A percentile compares a stretch with the other conserved stretches of the same genome.
These are phyloP conservation scores for Cantharis flavilabris DNA, from an alignment of 2,888 invertebrate genomes.

Conservation along the genomic window DNA sequence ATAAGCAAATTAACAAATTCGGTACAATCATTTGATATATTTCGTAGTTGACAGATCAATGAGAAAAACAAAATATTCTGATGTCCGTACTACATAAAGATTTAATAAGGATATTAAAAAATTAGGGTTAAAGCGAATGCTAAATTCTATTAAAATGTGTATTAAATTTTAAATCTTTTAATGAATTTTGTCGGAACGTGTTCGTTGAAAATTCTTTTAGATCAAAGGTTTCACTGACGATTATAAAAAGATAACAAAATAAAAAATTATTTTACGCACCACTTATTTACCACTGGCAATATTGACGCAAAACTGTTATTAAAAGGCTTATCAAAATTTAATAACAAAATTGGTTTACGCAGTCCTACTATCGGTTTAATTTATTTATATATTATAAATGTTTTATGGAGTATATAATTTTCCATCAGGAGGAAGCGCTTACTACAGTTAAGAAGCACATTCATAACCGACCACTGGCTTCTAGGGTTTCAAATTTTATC, in stretches of 20 bases:
- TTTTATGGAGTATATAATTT: constrained; percentile 19
- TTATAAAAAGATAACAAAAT: background rate
- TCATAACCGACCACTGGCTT: constrained; percentile 40
- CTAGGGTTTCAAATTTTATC: constrained; percentile 42
- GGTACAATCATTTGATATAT: background rate
- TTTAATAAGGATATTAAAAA: background rate
- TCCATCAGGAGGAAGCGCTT: constrained; percentile 23
- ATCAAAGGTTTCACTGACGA: background rate
- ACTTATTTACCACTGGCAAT: background rate
- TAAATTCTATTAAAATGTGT: background rate
- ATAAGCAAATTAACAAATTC: background rate
- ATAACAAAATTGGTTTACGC: background rate
- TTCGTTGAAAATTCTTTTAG: background rate
- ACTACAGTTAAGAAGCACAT: constrained; percentile 33
- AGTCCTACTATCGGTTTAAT: background rate
- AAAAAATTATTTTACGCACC: background rate
- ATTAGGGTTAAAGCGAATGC: background rate
- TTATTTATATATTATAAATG: background rate
- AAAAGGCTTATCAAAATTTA: background rate
- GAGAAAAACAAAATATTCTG: background rate
- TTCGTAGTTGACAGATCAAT: background rate
- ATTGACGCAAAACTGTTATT: background rate
- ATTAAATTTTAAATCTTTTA: background rate
- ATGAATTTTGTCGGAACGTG: background rate
- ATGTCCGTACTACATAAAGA: background rate